These are phyloP conservation scores for Apoderus coryli DNA, from an alignment of 2,888 invertebrate genomes.

Conservation along the genomic window DNA sequence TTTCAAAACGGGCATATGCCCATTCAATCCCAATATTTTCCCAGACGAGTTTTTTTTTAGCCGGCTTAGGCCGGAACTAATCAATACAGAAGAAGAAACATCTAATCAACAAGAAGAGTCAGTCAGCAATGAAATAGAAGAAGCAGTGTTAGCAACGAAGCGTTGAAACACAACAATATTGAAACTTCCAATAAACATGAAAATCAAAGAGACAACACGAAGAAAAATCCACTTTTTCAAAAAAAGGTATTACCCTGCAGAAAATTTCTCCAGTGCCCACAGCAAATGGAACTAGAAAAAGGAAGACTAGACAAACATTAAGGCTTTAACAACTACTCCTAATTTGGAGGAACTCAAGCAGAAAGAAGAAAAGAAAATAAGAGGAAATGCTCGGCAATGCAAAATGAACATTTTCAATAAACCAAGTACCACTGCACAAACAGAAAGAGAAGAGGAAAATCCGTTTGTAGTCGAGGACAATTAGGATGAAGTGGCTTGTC, in stretches of 20 bases:
- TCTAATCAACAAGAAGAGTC: conserved; percentile 6
- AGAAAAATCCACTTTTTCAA: neutral
- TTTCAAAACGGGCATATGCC: conserved; percentile 9
- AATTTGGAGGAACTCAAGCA: conserved; percentile 3
- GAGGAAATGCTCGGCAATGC: conserved; percentile 1
- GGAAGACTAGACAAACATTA: conserved; percentile 1
- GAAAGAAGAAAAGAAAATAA: conserved; percentile 1
- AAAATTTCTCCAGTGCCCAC: conserved; percentile 5
- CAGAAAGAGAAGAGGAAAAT: conserved; percentile 3
- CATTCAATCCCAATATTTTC: conserved; percentile 12
- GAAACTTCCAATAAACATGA: neutral
- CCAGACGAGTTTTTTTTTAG: conserved; percentile 6
- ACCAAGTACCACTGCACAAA: conserved; percentile 1
- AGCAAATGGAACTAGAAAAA: conserved; percentile 4
- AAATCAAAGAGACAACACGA: neutral
- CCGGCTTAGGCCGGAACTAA: conserved; percentile 3
- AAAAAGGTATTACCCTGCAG: conserved; percentile 4
- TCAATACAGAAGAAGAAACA: conserved; percentile 5
- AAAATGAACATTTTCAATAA: conserved; percentile 3
- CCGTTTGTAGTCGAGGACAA: conserved; percentile 3
- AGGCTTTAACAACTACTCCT: conserved; percentile 3
- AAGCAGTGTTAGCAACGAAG: neutral
- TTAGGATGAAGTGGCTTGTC: conserved; percentile 1
- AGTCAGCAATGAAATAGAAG: conserved; percentile 6
- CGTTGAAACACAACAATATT: neutral